Evolutionary conservation across 2,888 invertebrate genomes (phyloP).

Genomic region (Allolobophora icterica): DNA sequence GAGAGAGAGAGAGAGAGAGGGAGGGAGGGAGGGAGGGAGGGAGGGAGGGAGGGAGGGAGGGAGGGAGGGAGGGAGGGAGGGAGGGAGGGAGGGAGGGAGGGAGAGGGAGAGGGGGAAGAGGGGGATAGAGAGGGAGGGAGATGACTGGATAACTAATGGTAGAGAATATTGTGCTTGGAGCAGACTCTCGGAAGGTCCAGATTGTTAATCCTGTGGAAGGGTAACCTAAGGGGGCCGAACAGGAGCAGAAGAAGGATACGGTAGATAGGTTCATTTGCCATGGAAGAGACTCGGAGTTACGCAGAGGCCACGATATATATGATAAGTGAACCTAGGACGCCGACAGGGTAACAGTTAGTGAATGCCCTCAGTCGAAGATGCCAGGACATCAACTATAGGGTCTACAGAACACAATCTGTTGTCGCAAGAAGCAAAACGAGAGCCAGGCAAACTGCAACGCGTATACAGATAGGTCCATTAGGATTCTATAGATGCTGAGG

Average conservation of each 20-base stretch:
- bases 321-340: not conserved
- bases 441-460: no score
- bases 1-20: not conserved
- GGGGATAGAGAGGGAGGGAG: not conserved
- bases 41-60: not conserved
- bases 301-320: not conserved
- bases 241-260: not conserved
- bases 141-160: no score
- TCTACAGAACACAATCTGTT: no score
- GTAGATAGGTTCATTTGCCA: not conserved
- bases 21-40: not conserved
- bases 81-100: not conserved
- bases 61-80: not conserved
- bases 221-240: not conserved
- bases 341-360: not conserved
- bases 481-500: no score
- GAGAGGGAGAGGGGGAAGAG: not conserved
- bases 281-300: not conserved
- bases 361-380: no score
- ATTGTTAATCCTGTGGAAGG: not conserved
- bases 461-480: no score
- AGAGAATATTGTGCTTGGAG: not conserved
- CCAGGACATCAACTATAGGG: no score
- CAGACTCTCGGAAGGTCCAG: not conserved
- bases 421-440: no score